Percentiles rank a stretch among this genome's conserved stretches.
Conservation (phyloP, 2,113 vertebrate species). For the Hydrochoerus hydrochaeris region DNA sequence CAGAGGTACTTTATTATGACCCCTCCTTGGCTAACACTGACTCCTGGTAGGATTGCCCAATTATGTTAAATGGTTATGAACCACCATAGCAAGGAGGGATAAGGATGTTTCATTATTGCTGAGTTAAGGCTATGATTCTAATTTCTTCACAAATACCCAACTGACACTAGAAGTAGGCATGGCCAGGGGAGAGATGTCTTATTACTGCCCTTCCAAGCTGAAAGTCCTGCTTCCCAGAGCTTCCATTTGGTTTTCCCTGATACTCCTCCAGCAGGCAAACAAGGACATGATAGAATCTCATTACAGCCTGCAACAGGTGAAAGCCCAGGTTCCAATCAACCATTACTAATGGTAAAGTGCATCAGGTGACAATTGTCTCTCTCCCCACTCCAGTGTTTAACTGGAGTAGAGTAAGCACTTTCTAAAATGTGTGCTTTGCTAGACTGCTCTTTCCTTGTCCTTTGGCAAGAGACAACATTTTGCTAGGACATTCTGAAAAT, state of each 20-base stretch:
- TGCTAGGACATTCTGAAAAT: neutral
- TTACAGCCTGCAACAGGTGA: neutral
- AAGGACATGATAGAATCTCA: neutral
- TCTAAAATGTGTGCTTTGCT: neutral
- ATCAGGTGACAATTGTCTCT: neutral
- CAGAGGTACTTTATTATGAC: neutral
- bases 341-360: neutral
- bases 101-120: neutral
- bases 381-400: neutral
- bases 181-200: neutral
- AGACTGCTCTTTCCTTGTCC: neutral
- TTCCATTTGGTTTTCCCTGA: neutral
- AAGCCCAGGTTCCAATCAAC: neutral
- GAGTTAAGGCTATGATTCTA: neutral
- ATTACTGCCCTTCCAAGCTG: neutral
- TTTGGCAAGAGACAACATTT: neutral
- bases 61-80: neutral
- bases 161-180: neutral
- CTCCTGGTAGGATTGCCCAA: too few species aligned
- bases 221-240: neutral
- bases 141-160: neutral
- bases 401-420: neutral
- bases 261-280: neutral
- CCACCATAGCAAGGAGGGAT: neutral
- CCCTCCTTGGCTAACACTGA: neutral